Evolutionary conservation across 2,797 vertebrate genomes (phyloP).

Genomic region (Cetoscarus ocellatus): DNA sequence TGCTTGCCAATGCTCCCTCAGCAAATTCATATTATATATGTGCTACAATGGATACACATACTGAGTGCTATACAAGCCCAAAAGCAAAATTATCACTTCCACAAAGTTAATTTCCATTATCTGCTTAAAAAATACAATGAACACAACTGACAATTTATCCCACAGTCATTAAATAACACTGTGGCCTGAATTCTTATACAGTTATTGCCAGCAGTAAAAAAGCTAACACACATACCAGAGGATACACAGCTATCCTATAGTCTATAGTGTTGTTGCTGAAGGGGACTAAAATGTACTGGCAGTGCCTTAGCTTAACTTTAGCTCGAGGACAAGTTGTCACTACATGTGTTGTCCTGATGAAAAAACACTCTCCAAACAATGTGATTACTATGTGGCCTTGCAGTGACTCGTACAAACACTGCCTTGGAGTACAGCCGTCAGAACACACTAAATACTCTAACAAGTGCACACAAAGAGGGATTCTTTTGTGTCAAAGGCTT

Average conservation of each 20-base stretch:
- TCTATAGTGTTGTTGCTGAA: slow-evolving; percentile 3
- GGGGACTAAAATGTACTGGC: slow-evolving; percentile 37
- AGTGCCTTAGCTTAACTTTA: slow-evolving; percentile 35
- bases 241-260: slow-evolving; percentile 47
- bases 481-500: slow-evolving; percentile 37
- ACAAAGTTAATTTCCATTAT: slow-evolving; percentile 37
- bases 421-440: slow-evolving; percentile 60
- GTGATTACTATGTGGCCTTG: slow-evolving; percentile 65
- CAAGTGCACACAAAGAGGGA: slow-evolving; percentile 1
- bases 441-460: slow-evolving; percentile 49
- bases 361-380: slow-evolving; percentile 61
- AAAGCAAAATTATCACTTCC: slow-evolving; percentile 25
- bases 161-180: slow-evolving; percentile 18
- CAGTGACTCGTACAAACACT: slow-evolving; percentile 44
- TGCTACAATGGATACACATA: slow-evolving; percentile 16
- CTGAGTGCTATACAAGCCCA: slow-evolving; percentile 17
- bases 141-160: slow-evolving; percentile 30
- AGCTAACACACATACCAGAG: slow-evolving; percentile 43
- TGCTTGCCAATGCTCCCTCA: slow-evolving; percentile 2
- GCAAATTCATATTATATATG: slow-evolving; percentile 23
- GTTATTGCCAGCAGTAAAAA: slow-evolving; percentile 18
- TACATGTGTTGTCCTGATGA: slow-evolving; percentile 68
- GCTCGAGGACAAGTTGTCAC: slow-evolving; percentile 71
- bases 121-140: slow-evolving; percentile 30
- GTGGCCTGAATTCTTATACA: slow-evolving; percentile 16